Evolutionary conservation across 2,797 vertebrate genomes (phyloP).

Genomic region (Muscicapa comitata): DNA sequence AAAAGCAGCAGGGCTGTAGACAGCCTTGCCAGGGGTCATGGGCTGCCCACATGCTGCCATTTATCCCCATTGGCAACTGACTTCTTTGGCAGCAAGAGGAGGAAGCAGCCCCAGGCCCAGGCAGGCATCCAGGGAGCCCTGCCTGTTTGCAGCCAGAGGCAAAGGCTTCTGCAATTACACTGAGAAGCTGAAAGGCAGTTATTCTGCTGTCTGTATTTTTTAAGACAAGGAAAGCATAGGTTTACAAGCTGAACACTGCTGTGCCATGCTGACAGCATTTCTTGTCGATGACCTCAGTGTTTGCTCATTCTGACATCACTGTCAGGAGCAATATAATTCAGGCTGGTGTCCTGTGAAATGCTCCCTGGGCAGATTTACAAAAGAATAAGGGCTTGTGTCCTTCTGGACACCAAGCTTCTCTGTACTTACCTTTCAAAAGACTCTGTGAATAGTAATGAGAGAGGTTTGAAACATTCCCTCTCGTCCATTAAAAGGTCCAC

Average conservation of each 20-base stretch:
- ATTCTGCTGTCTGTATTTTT: neutral
- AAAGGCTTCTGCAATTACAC: neutral
- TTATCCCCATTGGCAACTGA: neutral
- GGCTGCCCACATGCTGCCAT: neutral
- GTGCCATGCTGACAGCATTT: neutral
- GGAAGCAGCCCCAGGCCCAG: neutral
- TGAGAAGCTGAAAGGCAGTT: neutral
- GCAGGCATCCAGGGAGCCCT: neutral
- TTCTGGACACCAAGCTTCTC: neutral
- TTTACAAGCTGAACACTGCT: neutral
- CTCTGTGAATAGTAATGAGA: neutral
- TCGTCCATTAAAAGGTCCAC: neutral
- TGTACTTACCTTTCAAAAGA: neutral
- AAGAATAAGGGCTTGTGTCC: neutral
- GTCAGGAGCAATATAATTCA: slow-evolving; percentile 5
- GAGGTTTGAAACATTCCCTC: neutral
- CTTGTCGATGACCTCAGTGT: neutral
- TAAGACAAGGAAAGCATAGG: neutral
- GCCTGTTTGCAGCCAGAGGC: neutral
- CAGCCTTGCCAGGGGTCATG: accelerated
- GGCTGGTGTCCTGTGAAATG: neutral
- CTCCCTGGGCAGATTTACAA: neutral
- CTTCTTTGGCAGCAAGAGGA: neutral
- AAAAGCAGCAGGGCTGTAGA: neutral
- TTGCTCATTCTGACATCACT: slow-evolving; percentile 42